Evolutionary conservation across 2,113 vertebrate species (phyloP), one percentile per base, ranked within the genome.

Genomic region (Aegithalos caudatus): DNA sequence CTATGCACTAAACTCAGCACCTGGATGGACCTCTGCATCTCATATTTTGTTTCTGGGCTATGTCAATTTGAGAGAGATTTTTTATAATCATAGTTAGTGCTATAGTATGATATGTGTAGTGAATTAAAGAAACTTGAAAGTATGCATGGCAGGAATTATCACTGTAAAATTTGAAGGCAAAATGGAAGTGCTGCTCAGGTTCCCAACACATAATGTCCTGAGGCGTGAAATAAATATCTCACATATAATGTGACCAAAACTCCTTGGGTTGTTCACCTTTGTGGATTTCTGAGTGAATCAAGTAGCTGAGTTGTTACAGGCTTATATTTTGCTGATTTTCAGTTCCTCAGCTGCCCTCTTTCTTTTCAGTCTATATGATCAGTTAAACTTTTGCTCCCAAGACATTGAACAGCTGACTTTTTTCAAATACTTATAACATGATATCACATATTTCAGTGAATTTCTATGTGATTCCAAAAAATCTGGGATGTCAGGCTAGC

Each of bases 401-500:
- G 66, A 62, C 5, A 0, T 89, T 76, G 66, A 91, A 57, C 53
- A 84, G 76, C 77, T 95, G 77, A 64, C 56, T 89, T 53, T 78
- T 51, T 91, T 71, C 50, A 45, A 83, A 94, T 96, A 57, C 64
- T 94, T 94, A 20, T 0, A 47, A 31, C 37, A 53, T 92, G 73
- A 92, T 87, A 40, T 96, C 91, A 85, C 22, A 8, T 44, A 81
- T 47, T 94, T 91, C 62, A 69, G 29, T 85, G 74, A 79, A 72
- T 91, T 94, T 92, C 57, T 94, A 2, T 42, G 11, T 12, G 21
- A 69, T 91, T 95, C 69, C 77, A 95, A 79, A 79, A 95, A 96
- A 91, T 42, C 73, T 10, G 21, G 47, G 31, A 48, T 92, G 73
- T 89, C 21, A 69, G 48, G 53, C 86, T 79, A 72, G 82, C 44